These are phyloP conservation scores for Delia radicum DNA, from an alignment of 1,140 invertebrate species.

Conservation along the genomic window DNA sequence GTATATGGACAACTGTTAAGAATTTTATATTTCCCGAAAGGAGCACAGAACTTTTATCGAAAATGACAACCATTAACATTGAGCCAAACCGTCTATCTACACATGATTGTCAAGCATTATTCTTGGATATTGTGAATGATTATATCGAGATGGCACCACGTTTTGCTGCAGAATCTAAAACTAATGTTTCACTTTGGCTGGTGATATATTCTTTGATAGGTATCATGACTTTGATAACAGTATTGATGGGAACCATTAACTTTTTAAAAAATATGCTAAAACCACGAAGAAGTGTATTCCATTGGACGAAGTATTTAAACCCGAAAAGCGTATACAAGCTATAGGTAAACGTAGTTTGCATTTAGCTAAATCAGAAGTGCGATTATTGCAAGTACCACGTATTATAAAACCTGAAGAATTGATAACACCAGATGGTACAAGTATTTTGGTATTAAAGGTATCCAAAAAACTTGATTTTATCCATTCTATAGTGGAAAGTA, in stretches of 20 bases:
- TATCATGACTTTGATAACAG: neutral
- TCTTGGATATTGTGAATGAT: slow-evolving; percentile 24
- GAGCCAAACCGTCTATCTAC: neutral
- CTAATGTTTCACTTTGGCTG: neutral
- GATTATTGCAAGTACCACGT: neutral
- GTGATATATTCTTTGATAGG: slow-evolving; percentile 13
- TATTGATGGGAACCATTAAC: slow-evolving; percentile 4
- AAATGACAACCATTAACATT: slow-evolving; percentile 22
- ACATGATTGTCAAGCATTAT: slow-evolving; percentile 15
- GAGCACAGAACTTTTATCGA: neutral
- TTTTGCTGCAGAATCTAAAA: neutral
- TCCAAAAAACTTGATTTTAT: neutral
- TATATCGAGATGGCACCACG: slow-evolving; percentile 24
- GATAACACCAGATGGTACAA: neutral
- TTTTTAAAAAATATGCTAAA: neutral
- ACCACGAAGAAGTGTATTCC: neutral
- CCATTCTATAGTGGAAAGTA: neutral
- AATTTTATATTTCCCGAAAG: slow-evolving; percentile 25
- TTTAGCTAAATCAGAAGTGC: neutral
- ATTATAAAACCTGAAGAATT: slow-evolving; percentile 8
- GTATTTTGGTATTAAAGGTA: slow-evolving; percentile 4
- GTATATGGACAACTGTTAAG: slow-evolving; percentile 4
- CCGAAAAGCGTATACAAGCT: neutral
- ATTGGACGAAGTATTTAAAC: neutral
- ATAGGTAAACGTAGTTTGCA: slow-evolving; percentile 3